Percentiles rank a stretch among this genome's conserved stretches.
phyloP scores from a whole-genome alignment of 2,888 invertebrate species.

The Bedellia somnulentella region DNA sequence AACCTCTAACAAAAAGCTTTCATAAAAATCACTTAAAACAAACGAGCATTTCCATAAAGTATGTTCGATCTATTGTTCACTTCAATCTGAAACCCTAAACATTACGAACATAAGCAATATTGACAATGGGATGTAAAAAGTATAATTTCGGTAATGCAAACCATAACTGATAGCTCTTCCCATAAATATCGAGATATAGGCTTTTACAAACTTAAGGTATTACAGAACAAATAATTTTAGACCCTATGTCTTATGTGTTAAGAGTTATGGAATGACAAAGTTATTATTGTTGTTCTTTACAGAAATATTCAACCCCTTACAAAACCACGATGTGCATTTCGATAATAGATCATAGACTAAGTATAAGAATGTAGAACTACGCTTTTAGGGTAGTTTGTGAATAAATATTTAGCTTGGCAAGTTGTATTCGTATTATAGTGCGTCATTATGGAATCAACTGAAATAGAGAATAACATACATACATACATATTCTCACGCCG shows the following conservation, averaged over 20 bases:
- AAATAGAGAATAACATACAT: too few species aligned
- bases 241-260: constrained; percentile 11
- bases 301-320: constrained; percentile 47
- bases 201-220: constrained; percentile 7
- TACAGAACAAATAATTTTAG: constrained; percentile 6
- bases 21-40: too few species aligned
- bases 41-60: too few species aligned
- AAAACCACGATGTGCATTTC: constrained; percentile 51
- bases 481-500: too few species aligned
- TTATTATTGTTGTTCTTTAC: constrained; percentile 14
- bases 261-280: constrained; percentile 5
- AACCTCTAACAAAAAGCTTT: too few species aligned
- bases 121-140: constrained; percentile 4
- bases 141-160: constrained; percentile 37
- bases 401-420: too few species aligned
- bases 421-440: too few species aligned
- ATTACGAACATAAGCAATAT: constrained; percentile 18
- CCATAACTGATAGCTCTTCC: constrained; percentile 18
- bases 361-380: too few species aligned
- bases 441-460: too few species aligned
- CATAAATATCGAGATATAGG: constrained; percentile 25
- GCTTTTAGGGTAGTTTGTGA: too few species aligned
- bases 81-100: too few species aligned
- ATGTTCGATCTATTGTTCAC: too few species aligned
- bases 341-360: constrained; percentile 39